phyloP scores from a whole-genome alignment of 2,888 invertebrate species.

The Eupithecia vulgata region DNA sequence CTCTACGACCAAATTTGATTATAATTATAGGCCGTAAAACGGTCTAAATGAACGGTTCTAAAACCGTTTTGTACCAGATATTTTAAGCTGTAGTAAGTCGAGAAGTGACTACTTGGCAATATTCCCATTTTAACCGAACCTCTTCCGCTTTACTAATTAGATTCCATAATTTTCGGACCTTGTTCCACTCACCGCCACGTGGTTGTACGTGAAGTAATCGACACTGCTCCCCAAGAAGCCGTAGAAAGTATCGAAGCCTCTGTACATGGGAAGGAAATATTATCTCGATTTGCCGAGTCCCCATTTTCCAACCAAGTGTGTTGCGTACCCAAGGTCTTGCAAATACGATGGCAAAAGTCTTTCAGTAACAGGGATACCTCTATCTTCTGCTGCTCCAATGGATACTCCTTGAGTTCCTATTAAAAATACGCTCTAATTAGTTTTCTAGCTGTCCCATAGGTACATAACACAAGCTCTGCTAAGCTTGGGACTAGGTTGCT shows the following conservation, averaged over 20 bases:
- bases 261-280: constrained; percentile 87
- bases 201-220: constrained; percentile 89
- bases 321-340: constrained; percentile 89
- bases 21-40: background rate
- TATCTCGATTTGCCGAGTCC: constrained; percentile 90
- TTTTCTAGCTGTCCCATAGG: no score
- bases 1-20: background rate
- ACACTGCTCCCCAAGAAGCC: constrained; percentile 92
- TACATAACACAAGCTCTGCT: no score
- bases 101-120: constrained; percentile 9
- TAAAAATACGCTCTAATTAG: background rate
- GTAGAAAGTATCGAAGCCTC: constrained; percentile 91
- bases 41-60: background rate
- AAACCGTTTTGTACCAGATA: background rate
- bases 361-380: constrained; percentile 87
- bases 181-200: constrained; percentile 60
- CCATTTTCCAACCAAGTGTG: constrained; percentile 94
- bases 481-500: no score
- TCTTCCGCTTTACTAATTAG: constrained; percentile 28
- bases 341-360: constrained; percentile 88
- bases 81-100: constrained; percentile 1
- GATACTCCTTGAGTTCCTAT: constrained; percentile 59
- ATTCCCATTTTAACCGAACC: constrained; percentile 14
- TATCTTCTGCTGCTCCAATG: constrained; percentile 83
- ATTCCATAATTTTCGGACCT: constrained; percentile 21